Base-by-base conservation (phyloP, 2,888 invertebrate species). In the Catocala sponsa region DNA sequence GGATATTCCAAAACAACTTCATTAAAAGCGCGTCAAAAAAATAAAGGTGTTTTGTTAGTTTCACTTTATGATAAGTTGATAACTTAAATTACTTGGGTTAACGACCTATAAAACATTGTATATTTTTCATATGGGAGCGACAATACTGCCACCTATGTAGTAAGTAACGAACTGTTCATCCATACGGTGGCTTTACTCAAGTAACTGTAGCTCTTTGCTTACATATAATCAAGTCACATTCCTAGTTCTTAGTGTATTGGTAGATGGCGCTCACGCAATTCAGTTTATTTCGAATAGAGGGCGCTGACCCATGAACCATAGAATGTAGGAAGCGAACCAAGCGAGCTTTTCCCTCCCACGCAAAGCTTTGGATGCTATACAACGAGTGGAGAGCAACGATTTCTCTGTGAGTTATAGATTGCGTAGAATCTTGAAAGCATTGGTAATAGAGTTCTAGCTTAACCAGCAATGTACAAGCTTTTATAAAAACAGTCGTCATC, bases 231-330 rank as follows among this genome's bases (percentile, higher is more conserved):
- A 35, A n/a, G 33, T n/a, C 4, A 46, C 10, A 0, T 41, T 41
- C 0, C 25, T 41, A 57, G 52, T 62, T 56, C 52, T 5, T 35
- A 43, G 1, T 46, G 12, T 25, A 15, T 48, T 55, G 46, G 42
- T 70, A 87, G 87, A 85, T 86, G 87, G 86, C 87, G 82, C 53
- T 81, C 9, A 38, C n/a, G 13, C 64, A 55, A 25, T 78, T 69
- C 58, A 0, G 4, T 15, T 2, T n/a, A 10, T 48, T 46, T 33
- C 1, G 38, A 51, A 70, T n/a, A 86, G 87, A 69, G 66, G 77
- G 81, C 86, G 76, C 51, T 69, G 59, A 63, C 67, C 59, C 64
- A 35, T 48, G 35, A 41, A 33, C n/a, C 10, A 55, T 55, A 54
- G 44, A 62, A 68, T 15, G 15, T 63, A 54, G 60, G 53, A 72